These are phyloP conservation scores for Trypoxylus dichotomus DNA, from an alignment of 1,140 invertebrate genomes.

Conservation along the genomic window DNA sequence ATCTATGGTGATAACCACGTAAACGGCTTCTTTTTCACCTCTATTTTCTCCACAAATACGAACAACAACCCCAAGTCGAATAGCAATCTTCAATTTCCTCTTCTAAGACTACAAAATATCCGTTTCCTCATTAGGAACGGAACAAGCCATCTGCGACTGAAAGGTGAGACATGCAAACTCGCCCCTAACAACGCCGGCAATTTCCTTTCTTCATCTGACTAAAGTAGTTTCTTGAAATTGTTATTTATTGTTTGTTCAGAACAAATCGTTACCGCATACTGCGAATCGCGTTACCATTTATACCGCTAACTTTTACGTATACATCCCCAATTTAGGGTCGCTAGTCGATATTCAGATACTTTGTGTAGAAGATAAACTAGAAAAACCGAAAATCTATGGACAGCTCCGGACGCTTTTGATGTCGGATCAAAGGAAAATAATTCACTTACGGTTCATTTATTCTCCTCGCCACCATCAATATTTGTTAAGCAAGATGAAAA, in stretches of 20 bases:
- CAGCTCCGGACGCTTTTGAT: neutral
- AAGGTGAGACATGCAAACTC: constrained; percentile 2
- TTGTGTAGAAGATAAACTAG: neutral
- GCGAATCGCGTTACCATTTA: too few relatives aligned
- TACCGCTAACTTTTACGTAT: too few relatives aligned
- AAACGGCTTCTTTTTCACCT: neutral
- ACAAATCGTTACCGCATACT: neutral
- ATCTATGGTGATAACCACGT: neutral
- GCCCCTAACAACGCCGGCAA: neutral
- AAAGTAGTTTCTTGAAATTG: neutral
- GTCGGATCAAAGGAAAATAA: neutral
- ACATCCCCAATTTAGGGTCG: too few relatives aligned
- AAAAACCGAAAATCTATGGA: neutral
- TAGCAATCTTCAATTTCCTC: neutral
- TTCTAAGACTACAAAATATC: neutral
- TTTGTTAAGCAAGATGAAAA: neutral
- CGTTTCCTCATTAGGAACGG: constrained; percentile 1
- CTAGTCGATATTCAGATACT: neutral
- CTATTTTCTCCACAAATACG: neutral
- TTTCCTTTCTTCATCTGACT: neutral
- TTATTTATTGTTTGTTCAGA: neutral
- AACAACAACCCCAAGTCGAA: neutral
- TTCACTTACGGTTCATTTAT: neutral
- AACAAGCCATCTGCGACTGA: neutral
- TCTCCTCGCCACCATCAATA: neutral